A percentile compares a stretch with the other conserved stretches of the same genome.
phyloP scores from a whole-genome alignment of 1,140 invertebrate species.

The Bicyclus anynana region DNA sequence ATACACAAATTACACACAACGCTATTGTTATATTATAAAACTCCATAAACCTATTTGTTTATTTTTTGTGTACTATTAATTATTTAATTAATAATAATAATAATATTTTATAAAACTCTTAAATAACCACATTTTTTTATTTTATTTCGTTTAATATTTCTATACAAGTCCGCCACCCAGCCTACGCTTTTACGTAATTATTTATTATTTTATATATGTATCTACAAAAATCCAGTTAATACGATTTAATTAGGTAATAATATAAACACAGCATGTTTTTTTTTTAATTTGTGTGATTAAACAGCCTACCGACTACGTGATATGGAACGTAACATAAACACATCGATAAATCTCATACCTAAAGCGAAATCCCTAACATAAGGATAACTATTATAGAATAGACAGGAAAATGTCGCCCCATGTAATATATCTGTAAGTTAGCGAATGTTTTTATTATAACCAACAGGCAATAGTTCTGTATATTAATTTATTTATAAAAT shows the following conservation, averaged over 20 bases:
- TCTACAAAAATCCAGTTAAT: constrained; percentile 53
- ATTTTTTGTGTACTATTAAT: constrained; percentile 53
- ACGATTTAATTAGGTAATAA: constrained; percentile 45
- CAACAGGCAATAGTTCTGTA: too few species aligned
- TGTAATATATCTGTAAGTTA: too few species aligned
- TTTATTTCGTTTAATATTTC: constrained; percentile 47
- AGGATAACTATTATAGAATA: too few species aligned
- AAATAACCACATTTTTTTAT: constrained; percentile 39
- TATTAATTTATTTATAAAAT: too few species aligned
- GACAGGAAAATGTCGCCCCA: too few species aligned
- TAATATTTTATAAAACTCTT: constrained; percentile 39
- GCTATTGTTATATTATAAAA: background rate
- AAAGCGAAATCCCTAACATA: constrained; percentile 34
- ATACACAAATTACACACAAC: constrained; percentile 21
- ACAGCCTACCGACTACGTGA: constrained; percentile 45
- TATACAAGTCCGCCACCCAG: constrained; percentile 59
- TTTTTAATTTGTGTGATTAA: constrained; percentile 9
- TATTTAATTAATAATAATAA: too few species aligned
- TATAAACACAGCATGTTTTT: constrained; percentile 56
- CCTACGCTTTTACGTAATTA: constrained; percentile 37
- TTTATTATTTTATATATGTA: too few species aligned
- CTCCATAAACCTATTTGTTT: constrained; percentile 27
- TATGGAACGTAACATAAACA: constrained; percentile 56
- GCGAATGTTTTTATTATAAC: too few species aligned
- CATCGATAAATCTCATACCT: constrained; percentile 35